Base-by-base conservation (phyloP, 1,140 invertebrate genomes). In the Charaxes varanes region DNA sequence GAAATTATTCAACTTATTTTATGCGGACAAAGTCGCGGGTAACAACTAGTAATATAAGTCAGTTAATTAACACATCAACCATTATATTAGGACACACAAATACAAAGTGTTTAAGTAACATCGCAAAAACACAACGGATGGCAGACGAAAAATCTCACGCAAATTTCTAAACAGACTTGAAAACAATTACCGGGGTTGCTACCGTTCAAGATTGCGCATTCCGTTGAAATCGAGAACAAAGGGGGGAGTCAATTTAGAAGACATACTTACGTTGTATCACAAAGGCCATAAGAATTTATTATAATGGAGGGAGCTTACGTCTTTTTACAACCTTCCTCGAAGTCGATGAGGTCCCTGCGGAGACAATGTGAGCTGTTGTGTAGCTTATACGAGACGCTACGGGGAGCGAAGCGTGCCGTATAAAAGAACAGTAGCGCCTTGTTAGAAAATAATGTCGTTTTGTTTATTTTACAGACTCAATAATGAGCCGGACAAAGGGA, bases 241-340 rank as follows among this genome's bases (percentile, higher is more conserved):
- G 41, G 19, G 14, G 17, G 12, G 15, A 33, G 33, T 38, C 33
- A 47, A 53, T 52, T 46, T 42, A 41, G 22, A 47, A 42, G 43
- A 38, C 30, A 38, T 41, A 41, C 34, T 37, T 37, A 42, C 26
- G 24, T 31, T 44, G 38, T 49, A 36, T 49, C 26, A 36, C 45
- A 42, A 41, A 41, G 19, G 38, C 49, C 32, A 48, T 48, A 38
- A 45, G 37, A 57, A 52, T 52, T 56, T 52, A 57, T 57, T 47
- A 52, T 46, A 38, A 41, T 41, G 36, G 33, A 33, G 27, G 40
- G 34, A 18, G 34, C 44, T 41, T 28, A 38, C 40, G 54, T 46
- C 51, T 64, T 65, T 70, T 62, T 62, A 67, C 58, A 42, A 31
- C 46, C 41, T 72, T 74, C 60, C 41, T 16, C 46, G 67, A 73